phyloP scores from a whole-genome alignment of 2,797 vertebrate genomes.

The Sarcophilus harrisii region DNA sequence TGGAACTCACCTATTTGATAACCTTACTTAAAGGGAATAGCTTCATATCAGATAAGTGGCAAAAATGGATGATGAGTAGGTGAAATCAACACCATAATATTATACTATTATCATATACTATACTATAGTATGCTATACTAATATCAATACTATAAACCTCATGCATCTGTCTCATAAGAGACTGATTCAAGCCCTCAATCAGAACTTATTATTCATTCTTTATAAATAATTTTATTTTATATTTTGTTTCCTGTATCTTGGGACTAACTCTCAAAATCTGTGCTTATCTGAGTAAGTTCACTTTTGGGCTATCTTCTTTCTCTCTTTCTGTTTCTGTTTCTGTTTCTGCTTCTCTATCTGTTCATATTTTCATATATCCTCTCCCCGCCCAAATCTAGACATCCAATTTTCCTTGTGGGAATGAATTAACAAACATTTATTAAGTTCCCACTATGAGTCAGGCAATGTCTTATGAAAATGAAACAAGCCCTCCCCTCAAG shows the following conservation, averaged over 20 bases:
- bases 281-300: background rate
- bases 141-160: background rate
- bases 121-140: no score
- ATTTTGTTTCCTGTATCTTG: background rate
- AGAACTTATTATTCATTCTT: conserved; percentile 1
- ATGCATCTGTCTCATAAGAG: background rate
- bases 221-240: background rate
- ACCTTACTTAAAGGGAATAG: background rate
- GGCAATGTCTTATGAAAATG: background rate
- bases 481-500: conserved; percentile 24
- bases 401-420: background rate
- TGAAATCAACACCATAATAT: background rate
- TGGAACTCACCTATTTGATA: background rate
- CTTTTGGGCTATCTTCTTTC: background rate
- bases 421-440: background rate
- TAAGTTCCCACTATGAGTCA: background rate
- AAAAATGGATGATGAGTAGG: background rate
- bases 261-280: background rate
- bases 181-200: conserved; percentile 4
- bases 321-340: background rate
- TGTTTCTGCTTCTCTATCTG: background rate
- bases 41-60: background rate
- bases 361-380: background rate
- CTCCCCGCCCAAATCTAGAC: background rate
- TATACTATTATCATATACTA: no score